A percentile compares a stretch with the other conserved stretches of the same genome.
Evolutionary conservation across 2,113 vertebrate species (phyloP).

Genomic region (Coryphaenoides rupestris): DNA sequence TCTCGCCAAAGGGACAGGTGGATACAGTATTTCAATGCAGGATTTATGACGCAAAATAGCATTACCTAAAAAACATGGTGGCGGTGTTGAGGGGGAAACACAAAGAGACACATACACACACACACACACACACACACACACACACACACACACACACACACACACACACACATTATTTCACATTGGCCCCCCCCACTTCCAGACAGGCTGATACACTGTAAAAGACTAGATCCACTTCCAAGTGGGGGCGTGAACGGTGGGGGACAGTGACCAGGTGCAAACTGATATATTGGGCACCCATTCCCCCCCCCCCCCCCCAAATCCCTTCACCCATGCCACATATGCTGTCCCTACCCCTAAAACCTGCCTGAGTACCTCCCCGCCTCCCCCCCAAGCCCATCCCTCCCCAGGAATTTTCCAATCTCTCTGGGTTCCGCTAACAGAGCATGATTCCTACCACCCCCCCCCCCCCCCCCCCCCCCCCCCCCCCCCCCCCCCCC

Average conservation of each 20-base stretch:
- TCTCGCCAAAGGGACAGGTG: constrained; percentile 63
- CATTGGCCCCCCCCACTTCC: constrained; percentile 77
- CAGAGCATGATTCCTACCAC: constrained; percentile 57
- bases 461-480: no score
- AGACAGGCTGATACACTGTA: constrained; percentile 85
- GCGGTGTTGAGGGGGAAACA: constrained; percentile 41
- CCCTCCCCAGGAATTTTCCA: constrained; percentile 72
- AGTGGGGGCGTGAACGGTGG: constrained; percentile 72
- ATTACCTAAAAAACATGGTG: constrained; percentile 72
- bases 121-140: no score
- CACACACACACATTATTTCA: constrained; percentile 53
- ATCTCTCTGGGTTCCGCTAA: constrained; percentile 65
- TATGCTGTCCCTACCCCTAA: constrained; percentile 38
- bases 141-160: no score
- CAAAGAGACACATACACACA: no score
- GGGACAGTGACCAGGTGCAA: constrained; percentile 77
- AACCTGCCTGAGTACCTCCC: constrained; percentile 21
- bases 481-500: no score
- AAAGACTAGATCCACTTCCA: constrained; percentile 80
- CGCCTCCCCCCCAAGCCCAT: no score
- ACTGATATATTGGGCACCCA: constrained; percentile 86
- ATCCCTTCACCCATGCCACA: constrained; percentile 63
- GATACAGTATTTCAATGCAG: constrained; percentile 69
- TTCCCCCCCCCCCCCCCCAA: constrained; percentile 46
- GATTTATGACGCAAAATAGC: constrained; percentile 75